These are phyloP conservation scores for Cassiopea andromeda DNA, from an alignment of 30 jellyfish, hydroid and myxozoan genomes.

Conservation along the genomic window DNA sequence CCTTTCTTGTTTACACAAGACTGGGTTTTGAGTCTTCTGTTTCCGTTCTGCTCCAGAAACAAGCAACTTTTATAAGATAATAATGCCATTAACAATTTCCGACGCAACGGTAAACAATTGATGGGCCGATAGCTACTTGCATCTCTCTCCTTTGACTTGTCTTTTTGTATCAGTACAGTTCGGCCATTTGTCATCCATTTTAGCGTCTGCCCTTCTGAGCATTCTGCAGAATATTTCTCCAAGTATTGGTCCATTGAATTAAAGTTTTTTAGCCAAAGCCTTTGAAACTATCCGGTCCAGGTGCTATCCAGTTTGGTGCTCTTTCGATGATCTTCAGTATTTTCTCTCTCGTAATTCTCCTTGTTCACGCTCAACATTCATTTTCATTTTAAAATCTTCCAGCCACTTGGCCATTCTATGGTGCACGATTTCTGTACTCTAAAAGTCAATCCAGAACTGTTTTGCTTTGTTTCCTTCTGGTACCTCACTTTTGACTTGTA, in stretches of 20 bases:
- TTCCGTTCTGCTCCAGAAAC: too few relatives aligned
- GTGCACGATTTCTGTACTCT: neutral
- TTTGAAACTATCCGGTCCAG: neutral
- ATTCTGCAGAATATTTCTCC: neutral
- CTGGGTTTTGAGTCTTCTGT: too few relatives aligned
- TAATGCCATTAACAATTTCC: neutral
- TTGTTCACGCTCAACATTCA: neutral
- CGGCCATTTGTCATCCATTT: neutral
- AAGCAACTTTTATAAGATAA: neutral
- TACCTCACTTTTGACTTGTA: neutral
- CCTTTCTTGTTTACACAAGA: too few relatives aligned
- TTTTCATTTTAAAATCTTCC: neutral
- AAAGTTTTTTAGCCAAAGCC: neutral
- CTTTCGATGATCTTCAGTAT: neutral
- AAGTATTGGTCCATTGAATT: neutral
- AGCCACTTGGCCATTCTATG: conserved; percentile 44
- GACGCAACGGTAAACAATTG: neutral
- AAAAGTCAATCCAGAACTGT: too few relatives aligned
- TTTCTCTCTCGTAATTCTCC: neutral
- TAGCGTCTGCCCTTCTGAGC: neutral
- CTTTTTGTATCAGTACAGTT: neutral
- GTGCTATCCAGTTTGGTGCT: neutral
- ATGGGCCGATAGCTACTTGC: neutral
- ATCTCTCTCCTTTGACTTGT: neutral
- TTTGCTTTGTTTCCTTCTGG: conserved; percentile 21